These are phyloP conservation scores for Furcula furcula DNA, from an alignment of 2,888 invertebrate species.

Conservation along the genomic window DNA sequence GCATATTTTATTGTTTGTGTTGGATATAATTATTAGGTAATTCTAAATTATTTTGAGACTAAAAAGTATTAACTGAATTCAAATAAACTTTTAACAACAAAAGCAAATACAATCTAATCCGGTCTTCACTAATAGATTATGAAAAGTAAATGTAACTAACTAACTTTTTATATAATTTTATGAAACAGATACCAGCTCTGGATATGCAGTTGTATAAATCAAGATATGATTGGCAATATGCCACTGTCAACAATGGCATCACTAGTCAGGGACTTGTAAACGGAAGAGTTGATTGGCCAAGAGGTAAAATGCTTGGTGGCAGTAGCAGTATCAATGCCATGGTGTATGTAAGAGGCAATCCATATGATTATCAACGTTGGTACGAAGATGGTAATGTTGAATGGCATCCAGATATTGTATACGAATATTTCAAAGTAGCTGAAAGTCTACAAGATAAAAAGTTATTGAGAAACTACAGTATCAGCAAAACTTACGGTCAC, in stretches of 20 bases:
- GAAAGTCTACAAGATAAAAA: slow-evolving; percentile 7
- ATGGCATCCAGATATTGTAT: slow-evolving; percentile 6
- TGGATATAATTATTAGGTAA: too few species aligned
- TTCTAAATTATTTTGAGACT: too few species aligned
- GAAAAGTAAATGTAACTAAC: too few species aligned
- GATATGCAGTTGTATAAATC: slow-evolving; percentile 35
- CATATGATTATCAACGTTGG: slow-evolving; percentile 73
- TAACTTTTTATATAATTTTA: too few species aligned
- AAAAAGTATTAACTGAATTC: too few species aligned
- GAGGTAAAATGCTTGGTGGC: slow-evolving; percentile 82
- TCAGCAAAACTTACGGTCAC: slow-evolving; percentile 5
- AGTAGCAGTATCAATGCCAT: slow-evolving; percentile 76
- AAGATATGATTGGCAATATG: slow-evolving; percentile 89
- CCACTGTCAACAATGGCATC: slow-evolving; percentile 87
- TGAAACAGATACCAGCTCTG: slow-evolving; percentile 12
- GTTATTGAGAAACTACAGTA: neutral
- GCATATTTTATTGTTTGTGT: too few species aligned
- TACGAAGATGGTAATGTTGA: slow-evolving; percentile 58
- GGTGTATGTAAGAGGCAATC: slow-evolving; percentile 72
- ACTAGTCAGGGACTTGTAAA: slow-evolving; percentile 83
- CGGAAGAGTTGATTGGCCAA: slow-evolving; percentile 61
- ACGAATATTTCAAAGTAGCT: slow-evolving; percentile 7
- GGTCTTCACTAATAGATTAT: too few species aligned
- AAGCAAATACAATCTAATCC: too few species aligned
- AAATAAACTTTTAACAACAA: too few species aligned